phyloP scores from a whole-genome alignment of 2,888 invertebrate genomes.

The Drosophila lutescens region DNA sequence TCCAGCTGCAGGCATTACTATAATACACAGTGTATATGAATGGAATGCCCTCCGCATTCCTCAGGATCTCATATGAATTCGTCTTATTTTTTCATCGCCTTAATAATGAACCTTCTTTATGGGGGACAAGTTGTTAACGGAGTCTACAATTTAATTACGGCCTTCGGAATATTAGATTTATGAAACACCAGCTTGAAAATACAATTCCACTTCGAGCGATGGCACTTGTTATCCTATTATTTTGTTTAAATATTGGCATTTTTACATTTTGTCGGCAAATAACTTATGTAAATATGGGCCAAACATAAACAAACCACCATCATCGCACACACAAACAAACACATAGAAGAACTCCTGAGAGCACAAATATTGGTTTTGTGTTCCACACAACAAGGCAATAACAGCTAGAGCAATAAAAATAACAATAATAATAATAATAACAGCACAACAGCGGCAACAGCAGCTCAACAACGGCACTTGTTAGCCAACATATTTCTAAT shows the following conservation, averaged over 20 bases:
- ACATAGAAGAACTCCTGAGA: slow-evolving; percentile 7
- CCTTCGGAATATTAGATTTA: not conserved
- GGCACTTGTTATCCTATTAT: slow-evolving; percentile 3
- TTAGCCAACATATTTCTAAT: slow-evolving; percentile 9
- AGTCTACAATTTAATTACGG: not conserved
- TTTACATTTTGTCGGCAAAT: slow-evolving; percentile 40
- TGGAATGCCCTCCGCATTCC: slow-evolving; percentile 2
- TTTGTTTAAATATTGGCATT: slow-evolving; percentile 38
- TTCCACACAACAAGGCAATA: not conserved
- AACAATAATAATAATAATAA: slow-evolving; percentile 14
- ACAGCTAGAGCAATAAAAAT: slow-evolving; percentile 18
- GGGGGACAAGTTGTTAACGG: not conserved
- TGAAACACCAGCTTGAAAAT: not conserved
- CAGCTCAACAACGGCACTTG: slow-evolving; percentile 4
- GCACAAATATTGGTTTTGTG: slow-evolving; percentile 38
- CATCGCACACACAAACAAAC: not conserved
- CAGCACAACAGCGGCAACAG: slow-evolving; percentile 10
- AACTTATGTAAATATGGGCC: slow-evolving; percentile 43
- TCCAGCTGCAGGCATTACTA: slow-evolving; percentile 19
- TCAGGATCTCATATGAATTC: not conserved
- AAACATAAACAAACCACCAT: slow-evolving; percentile 15
- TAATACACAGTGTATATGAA: not conserved
- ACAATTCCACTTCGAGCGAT: not conserved
- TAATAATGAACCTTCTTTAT: not conserved
- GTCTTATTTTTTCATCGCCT: not conserved